Evolutionary conservation across 1,140 invertebrate genomes (phyloP), one percentile per base, ranked within the genome.

Genomic region (Chelonus insularis): DNA sequence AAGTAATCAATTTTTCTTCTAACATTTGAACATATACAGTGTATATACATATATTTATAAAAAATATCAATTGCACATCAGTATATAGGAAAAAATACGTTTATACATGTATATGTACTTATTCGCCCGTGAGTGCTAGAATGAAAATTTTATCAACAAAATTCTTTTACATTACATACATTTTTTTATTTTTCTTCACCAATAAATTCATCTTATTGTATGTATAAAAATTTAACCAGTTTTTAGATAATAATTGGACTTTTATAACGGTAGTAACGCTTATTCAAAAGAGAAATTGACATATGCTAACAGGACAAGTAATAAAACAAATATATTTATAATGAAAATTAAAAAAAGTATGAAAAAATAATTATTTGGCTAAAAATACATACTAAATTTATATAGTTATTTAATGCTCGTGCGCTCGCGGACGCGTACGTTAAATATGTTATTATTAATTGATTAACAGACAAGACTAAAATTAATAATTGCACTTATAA

Each of bases 401-500:
- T n/a, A n/a, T n/a, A n/a, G n/a, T n/a, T n/a, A n/a, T n/a, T n/a
- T 9, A 45, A 23, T 47, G 55, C 57, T 65, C 29, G 62, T 25
- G 57, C 63, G 51, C 32, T 60, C 43, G 59, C 45, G 39, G 50
- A 43, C 52, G 54, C 45, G 45, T 62, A 58, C 45, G 21, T 61
- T 52, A 62, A 62, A 63, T 14, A 65, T 41, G 62, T 68, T 69
- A 68, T 66, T 62, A 61, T 67, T 69, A 9, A 39, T 39, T 39
- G 37, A 39, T 39, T 39, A n/a, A 39, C 14, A 12, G 37, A 39
- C n/a, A 54, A 45, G 32, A 52, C 29, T 12, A 65, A 63, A 58
- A 64, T 63, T 67, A 63, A 67, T 65, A 69, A 69, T 67, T 69
- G 65, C 65, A 69, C 66, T 65, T n/a, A n/a, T n/a, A n/a, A n/a